Conservation (phyloP, 1,140 invertebrate species). For the Drosophila murphyi region DNA sequence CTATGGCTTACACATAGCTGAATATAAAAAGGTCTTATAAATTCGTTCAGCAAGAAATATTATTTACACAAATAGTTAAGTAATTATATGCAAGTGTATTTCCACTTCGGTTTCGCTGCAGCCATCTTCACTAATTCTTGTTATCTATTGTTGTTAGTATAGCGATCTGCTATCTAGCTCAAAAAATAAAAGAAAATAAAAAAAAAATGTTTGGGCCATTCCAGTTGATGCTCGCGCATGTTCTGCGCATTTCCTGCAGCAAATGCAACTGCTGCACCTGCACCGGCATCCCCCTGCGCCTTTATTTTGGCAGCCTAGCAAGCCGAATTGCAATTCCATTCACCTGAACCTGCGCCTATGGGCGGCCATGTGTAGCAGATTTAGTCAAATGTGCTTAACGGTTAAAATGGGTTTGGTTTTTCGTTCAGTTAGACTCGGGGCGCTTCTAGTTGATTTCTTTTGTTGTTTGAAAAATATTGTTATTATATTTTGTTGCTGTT, state of each 20-base stretch:
- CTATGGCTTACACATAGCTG: too few relatives aligned
- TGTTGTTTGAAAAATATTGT: constrained; percentile 79
- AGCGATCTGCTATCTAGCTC: constrained; percentile 72
- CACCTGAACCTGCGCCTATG: constrained; percentile 40
- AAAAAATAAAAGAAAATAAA: constrained; percentile 45
- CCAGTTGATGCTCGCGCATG: constrained; percentile 66
- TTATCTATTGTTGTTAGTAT: constrained; percentile 77
- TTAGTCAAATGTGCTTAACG: constrained; percentile 83
- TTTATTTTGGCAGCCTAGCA: neutral
- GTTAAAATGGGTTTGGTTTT: constrained; percentile 83
- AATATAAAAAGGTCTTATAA: neutral
- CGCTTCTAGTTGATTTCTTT: constrained; percentile 81
- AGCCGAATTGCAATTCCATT: constrained; percentile 19
- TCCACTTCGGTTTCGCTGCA: neutral
- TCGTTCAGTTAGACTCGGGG: constrained; percentile 59
- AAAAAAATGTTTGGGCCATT: constrained; percentile 49
- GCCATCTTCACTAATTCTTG: constrained; percentile 53
- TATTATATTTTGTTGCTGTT: constrained; percentile 64
- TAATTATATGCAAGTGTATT: constrained; percentile 25
- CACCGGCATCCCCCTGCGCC: constrained; percentile 1
- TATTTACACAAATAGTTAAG: neutral
- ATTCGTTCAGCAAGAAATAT: neutral
- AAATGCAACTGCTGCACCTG: constrained; percentile 36
- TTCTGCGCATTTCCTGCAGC: constrained; percentile 74
- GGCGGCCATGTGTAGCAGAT: constrained; percentile 77